phyloP scores from a whole-genome alignment of 2,797 vertebrate genomes.

The Margarornis squamiger region DNA sequence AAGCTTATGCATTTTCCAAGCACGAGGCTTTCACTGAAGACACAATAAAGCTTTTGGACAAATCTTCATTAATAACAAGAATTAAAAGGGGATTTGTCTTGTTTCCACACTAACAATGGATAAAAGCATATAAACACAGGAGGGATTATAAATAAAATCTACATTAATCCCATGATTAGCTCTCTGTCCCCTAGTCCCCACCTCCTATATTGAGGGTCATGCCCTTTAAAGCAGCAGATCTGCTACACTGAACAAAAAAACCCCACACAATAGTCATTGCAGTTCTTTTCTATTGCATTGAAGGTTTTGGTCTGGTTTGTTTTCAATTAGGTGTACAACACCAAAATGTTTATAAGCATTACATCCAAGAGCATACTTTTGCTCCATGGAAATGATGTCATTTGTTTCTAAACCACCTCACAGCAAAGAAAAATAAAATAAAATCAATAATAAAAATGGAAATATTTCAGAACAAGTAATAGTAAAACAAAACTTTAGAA shows the following conservation, averaged over 20 bases:
- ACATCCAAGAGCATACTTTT: conserved; percentile 2
- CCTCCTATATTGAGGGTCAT: not conserved
- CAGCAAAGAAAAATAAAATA: conserved; percentile 28
- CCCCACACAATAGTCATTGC: not conserved
- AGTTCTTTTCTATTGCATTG: not conserved
- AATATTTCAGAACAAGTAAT: conserved; percentile 70
- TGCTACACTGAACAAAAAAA: not conserved
- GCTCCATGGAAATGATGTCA: not conserved
- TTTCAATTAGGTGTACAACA: conserved; percentile 19
- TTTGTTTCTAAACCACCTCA: conserved; percentile 44
- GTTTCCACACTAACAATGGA: conserved; percentile 45
- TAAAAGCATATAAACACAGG: conserved; percentile 47
- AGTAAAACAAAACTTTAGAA: conserved; percentile 66
- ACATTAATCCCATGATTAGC: conserved; percentile 51
- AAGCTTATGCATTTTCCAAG: not conserved
- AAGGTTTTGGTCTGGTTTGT: not conserved
- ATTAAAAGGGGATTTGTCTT: conserved; percentile 62
- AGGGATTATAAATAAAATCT: conserved; percentile 59
- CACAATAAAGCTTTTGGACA: conserved; percentile 29
- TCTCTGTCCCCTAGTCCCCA: not conserved
- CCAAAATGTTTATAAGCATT: conserved; percentile 31
- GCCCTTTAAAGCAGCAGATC: conserved; percentile 42
- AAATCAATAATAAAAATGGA: conserved; percentile 73
- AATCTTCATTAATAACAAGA: conserved; percentile 43
- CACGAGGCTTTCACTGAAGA: not conserved